Percentiles rank a stretch among this genome's conserved stretches.
phyloP scores from a whole-genome alignment of 1,140 invertebrate species.

The Solenopsis invicta region DNA sequence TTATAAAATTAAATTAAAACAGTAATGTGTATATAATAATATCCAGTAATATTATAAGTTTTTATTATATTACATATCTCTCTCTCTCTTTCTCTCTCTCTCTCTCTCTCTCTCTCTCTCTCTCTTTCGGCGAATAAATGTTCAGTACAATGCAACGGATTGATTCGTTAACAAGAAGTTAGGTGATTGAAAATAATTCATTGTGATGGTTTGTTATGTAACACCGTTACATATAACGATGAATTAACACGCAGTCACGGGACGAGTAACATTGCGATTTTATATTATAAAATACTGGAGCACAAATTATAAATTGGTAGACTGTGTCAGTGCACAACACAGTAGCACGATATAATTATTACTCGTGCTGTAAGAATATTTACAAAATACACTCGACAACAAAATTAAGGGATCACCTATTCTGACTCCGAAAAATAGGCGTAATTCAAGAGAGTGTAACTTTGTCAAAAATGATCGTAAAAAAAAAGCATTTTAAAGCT shows the following conservation, averaged over 20 bases:
- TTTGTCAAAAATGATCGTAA: too few relatives aligned
- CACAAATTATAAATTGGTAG: slow-evolving; percentile 16
- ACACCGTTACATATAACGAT: neutral
- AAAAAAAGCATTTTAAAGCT: too few relatives aligned
- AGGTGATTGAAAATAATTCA: slow-evolving; percentile 29
- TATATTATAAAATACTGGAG: slow-evolving; percentile 20
- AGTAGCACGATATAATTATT: neutral
- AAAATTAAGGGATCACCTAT: too few relatives aligned
- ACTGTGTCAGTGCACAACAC: neutral
- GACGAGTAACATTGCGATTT: slow-evolving; percentile 4
- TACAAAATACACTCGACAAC: too few relatives aligned
- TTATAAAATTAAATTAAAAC: slow-evolving; percentile 14
- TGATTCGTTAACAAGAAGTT: neutral
- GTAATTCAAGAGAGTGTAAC: too few relatives aligned
- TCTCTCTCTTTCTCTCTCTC: too few relatives aligned
- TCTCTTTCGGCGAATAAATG: neutral
- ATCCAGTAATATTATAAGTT: neutral
- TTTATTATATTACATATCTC: too few relatives aligned
- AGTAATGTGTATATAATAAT: neutral
- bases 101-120: too few relatives aligned
- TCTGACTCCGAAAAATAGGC: too few relatives aligned
- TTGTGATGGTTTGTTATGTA: slow-evolving; percentile 1
- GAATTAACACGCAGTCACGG: slow-evolving; percentile 30
- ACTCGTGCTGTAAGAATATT: neutral
- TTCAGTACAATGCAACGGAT: neutral